Evolutionary conservation across 2,888 invertebrate genomes (phyloP), one percentile per base, ranked within the genome.

Genomic region (Caenorhabditis sp.): DNA sequence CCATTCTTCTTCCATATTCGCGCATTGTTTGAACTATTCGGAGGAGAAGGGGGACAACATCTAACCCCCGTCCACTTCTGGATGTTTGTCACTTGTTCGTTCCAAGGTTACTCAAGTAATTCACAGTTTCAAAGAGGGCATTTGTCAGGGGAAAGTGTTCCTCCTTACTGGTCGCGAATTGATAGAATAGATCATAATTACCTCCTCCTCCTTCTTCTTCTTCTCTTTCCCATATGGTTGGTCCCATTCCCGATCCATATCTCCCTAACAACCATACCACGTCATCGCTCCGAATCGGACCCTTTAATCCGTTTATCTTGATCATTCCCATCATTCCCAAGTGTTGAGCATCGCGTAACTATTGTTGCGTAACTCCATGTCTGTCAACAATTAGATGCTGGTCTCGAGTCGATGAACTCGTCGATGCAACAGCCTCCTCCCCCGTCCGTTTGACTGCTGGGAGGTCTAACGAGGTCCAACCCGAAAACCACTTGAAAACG

Each of bases 401-500:
- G n/a, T n/a, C n/a, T n/a, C n/a, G n/a, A n/a, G n/a, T n/a, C n/a
- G n/a, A n/a, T n/a, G n/a, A n/a, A n/a, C n/a, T n/a, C n/a, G n/a
- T n/a, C n/a, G n/a, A n/a, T n/a, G n/a, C n/a, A n/a, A n/a, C n/a
- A n/a, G n/a, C n/a, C n/a, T n/a, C n/a, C n/a, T n/a, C n/a, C n/a
- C n/a, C n/a, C n/a, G n/a, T n/a, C n/a, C n/a, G n/a, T n/a, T n/a
- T n/a, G n/a, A n/a, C n/a, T n/a, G n/a, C n/a, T n/a, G n/a, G n/a
- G 32, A 6, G 5, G 32, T 61, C 72, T 74, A 74, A 74, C 72
- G 72, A 74, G 72, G 64, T 18, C 64, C 26, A 15, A 15, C 62
- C 32, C n/a, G n/a, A n/a, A 28, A 72, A 62, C 68, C 78, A 78
- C 78, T 78, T 78, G 64, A 78, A 70, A 70, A 77, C 62, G 56